Conservation (phyloP, 2,113 vertebrate genomes). For the Sialia sialis region DNA sequence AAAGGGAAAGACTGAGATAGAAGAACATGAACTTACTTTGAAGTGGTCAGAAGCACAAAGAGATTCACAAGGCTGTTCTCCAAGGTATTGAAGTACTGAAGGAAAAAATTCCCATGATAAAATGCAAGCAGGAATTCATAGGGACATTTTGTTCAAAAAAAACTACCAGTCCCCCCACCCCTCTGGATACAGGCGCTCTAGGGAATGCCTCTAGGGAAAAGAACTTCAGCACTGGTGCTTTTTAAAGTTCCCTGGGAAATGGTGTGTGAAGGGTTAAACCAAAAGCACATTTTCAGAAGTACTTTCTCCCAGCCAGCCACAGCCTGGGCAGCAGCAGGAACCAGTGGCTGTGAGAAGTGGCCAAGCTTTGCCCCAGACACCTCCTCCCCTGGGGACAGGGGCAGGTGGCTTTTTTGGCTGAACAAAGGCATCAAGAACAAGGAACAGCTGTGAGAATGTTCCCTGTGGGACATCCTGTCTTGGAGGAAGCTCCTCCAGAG, state of each 20-base stretch:
- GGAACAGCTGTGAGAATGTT: not conserved
- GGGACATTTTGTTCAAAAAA: not conserved
- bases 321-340: not conserved
- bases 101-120: constrained; percentile 2
- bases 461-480: not conserved
- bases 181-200: not conserved
- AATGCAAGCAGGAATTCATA: not conserved
- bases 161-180: not conserved
- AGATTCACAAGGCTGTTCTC: constrained; percentile 96
- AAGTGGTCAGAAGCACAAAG: constrained; percentile 95
- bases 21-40: constrained; percentile 84
- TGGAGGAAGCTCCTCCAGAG: not conserved
- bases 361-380: not conserved
- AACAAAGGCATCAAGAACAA: not conserved
- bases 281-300: not conserved
- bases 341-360: not conserved
- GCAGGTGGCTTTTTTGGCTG: not conserved
- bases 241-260: not conserved
- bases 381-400: not conserved
- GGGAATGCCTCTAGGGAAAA: not conserved
- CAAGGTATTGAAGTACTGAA: constrained; percentile 92
- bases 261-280: not conserved
- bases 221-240: not conserved
- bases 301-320: not conserved
- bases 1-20: not conserved